Base-by-base conservation (phyloP, 2,113 vertebrate genomes). In the Hystrix brachyura region DNA sequence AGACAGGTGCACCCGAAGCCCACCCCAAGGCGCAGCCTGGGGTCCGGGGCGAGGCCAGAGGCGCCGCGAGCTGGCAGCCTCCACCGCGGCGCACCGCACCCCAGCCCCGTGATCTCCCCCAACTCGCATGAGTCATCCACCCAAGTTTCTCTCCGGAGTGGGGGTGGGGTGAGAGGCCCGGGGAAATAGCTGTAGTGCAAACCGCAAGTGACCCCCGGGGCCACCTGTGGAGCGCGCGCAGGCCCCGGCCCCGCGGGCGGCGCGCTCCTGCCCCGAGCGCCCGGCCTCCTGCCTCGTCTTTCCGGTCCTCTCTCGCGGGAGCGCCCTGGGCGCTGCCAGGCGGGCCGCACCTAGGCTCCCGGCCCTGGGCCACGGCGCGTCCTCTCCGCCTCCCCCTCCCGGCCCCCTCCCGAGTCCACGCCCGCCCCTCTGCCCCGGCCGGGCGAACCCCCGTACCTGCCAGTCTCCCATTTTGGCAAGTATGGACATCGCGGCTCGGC, bases 401-500 rank as follows among this genome's bases (percentile, higher is more conserved):
- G 72, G 90, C 74, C 84, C 93, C 91, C 95, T 94, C 95, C 93
- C 91, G 90, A 3, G 90, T 64, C 92, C 96, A 95, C 96, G 93
- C 90, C 97, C 97, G 92, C 96, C 91, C 97, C 95, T 71, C 72
- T 48, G 81, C 81, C 93, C 83, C 48, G 79, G 91, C 90, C 78
- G 8, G 79, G 84, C 80, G 91, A 95, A 96, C 90, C 96, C 48
- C 89, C 98, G 97, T 99, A 99, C 99, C 99, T 99, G 99, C 99
- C 99, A 99, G 98, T 99, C 99, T 97, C 99, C 99, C 99, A 99
- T 99, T 99, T 99, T 99, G 98, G 99, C 99, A 98, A 99, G 99
- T 98, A 99, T 97, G 98, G 99, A 99, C 99, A 99, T 99, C 98
- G 95, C 99, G 97, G 97, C 97, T 98, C 93, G 57, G 92, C 97